These are phyloP conservation scores for Poeciliopsis occidentalis DNA, from an alignment of 2,113 vertebrate genomes.

Conservation along the genomic window DNA sequence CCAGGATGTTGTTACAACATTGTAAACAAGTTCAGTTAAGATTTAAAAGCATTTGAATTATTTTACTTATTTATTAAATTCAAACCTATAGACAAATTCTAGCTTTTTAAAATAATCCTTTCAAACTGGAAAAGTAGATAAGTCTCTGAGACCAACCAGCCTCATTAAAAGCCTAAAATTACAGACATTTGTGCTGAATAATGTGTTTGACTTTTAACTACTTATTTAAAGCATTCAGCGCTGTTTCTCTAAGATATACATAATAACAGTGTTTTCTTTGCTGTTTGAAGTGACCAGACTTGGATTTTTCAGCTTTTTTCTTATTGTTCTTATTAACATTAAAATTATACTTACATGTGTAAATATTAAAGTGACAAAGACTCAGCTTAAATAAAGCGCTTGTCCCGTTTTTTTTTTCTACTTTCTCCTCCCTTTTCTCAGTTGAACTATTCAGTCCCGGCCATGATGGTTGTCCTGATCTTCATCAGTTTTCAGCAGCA, in stretches of 20 bases:
- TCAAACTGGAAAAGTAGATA: neutral
- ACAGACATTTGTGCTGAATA: neutral
- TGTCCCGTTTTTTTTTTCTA: neutral
- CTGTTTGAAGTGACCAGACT: too few relatives aligned
- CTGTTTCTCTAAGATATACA: neutral
- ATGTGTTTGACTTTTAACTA: neutral
- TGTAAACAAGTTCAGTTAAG: neutral
- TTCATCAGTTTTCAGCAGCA: slow-evolving; percentile 84
- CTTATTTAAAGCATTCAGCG: neutral
- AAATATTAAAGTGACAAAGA: too few relatives aligned
- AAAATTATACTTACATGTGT: too few relatives aligned
- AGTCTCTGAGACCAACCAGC: too few relatives aligned
- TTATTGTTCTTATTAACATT: too few relatives aligned
- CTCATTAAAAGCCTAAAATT: neutral
- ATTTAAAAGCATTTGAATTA: too few relatives aligned
- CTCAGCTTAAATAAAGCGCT: too few relatives aligned
- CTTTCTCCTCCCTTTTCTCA: slow-evolving; percentile 31
- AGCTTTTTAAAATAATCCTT: neutral
- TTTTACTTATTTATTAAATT: too few relatives aligned
- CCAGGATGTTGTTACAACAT: neutral
- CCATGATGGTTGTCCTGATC: slow-evolving; percentile 82
- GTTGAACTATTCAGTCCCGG: slow-evolving; percentile 82
- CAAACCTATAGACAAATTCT: neutral
- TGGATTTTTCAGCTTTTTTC: too few relatives aligned
- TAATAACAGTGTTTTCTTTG: too few relatives aligned